These are phyloP conservation scores for Pseudochromis fuscus DNA, from an alignment of 2,797 vertebrate species.

Conservation along the genomic window DNA sequence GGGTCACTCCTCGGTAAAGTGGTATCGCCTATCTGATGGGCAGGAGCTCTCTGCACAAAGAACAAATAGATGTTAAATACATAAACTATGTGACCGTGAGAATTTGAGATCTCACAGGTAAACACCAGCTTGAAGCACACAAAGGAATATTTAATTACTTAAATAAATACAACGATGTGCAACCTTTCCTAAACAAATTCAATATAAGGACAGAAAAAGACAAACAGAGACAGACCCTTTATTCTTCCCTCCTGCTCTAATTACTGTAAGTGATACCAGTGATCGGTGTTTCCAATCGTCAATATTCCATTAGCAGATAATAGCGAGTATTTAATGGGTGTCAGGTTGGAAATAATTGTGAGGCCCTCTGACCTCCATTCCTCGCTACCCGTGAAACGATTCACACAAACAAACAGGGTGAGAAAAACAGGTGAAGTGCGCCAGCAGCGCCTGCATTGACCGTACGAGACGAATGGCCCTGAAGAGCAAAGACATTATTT, in stretches of 20 bases:
- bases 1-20: constrained; percentile 95
- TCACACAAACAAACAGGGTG: constrained; percentile 15
- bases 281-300: constrained; percentile 42
- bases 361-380: constrained; percentile 19
- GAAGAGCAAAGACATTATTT: constrained; percentile 40
- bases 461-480: constrained; percentile 39
- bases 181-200: no score
- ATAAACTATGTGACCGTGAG: not conserved
- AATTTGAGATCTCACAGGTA: not conserved
- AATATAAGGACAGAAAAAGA: not conserved
- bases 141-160: no score
- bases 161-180: no score
- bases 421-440: constrained; percentile 27
- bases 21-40: constrained; percentile 92
- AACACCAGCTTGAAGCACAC: no score
- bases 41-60: constrained; percentile 88
- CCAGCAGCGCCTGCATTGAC: constrained; percentile 9
- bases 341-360: constrained; percentile 26
- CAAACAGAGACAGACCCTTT: not conserved
- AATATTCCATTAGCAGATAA: constrained; percentile 47
- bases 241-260: constrained; percentile 1
- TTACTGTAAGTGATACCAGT: constrained; percentile 31
- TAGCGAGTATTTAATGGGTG: constrained; percentile 16
- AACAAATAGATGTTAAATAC: constrained; percentile 23
- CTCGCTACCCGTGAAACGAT: constrained; percentile 7